Percentiles rank a stretch among this genome's conserved stretches.
Evolutionary conservation across 30 jellyfish, hydroid and myxozoan species (phyloP).

Genomic region (Mastigias papua): DNA sequence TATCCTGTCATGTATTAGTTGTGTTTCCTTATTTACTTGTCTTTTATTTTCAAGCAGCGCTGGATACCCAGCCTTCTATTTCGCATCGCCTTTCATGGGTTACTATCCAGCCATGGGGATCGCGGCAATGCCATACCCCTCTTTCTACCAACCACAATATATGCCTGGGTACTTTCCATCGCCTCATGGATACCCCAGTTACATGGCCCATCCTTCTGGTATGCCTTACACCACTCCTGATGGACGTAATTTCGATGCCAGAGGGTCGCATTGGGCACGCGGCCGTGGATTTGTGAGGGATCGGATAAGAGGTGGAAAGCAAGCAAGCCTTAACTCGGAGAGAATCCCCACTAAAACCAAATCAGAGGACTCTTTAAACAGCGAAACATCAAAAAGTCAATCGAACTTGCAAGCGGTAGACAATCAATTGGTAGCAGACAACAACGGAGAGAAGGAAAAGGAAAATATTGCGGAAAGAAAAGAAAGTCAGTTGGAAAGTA

Average conservation of each 20-base stretch:
- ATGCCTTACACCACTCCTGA: neutral
- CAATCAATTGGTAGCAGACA: neutral
- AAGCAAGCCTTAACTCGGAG: neutral
- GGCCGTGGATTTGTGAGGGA: neutral
- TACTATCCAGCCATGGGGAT: slow-evolving; percentile 30
- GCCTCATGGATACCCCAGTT: slow-evolving; percentile 34
- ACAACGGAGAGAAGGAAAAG: neutral
- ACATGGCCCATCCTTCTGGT: slow-evolving; percentile 3
- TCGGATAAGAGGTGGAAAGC: neutral
- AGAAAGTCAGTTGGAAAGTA: neutral
- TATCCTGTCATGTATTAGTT: neutral
- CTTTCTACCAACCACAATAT: slow-evolving; percentile 23
- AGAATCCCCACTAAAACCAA: neutral
- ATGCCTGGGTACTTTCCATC: slow-evolving; percentile 34
- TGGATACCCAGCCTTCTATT: slow-evolving; percentile 7
- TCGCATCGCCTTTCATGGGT: slow-evolving; percentile 2
- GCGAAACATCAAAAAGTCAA: neutral
- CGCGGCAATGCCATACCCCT: slow-evolving; percentile 45
- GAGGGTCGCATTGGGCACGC: neutral
- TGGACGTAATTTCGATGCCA: neutral
- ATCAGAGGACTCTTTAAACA: neutral
- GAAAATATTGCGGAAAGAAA: neutral
- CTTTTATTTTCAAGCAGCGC: slow-evolving; percentile 2
- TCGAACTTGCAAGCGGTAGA: too few species aligned
- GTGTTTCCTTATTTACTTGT: neutral